phyloP scores from a whole-genome alignment of 1,140 invertebrate species.

The Phthorimaea operculella region DNA sequence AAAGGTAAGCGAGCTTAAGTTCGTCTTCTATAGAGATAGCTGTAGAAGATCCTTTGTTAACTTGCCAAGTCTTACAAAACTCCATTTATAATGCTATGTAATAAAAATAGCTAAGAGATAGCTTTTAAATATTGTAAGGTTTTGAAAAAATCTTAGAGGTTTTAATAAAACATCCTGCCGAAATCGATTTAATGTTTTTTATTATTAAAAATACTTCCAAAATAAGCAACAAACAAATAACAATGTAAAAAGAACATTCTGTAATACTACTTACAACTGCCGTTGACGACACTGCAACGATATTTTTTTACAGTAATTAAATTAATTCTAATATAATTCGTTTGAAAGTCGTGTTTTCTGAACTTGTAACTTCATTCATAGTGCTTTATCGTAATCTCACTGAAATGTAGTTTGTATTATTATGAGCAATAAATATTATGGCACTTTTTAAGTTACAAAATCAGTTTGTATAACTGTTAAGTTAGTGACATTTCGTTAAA shows the following conservation, averaged over 20 bases:
- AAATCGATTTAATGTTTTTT: conserved; percentile 50
- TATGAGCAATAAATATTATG: conserved; percentile 19
- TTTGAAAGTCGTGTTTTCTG: neutral
- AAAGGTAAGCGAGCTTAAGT: too few relatives aligned
- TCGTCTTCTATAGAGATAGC: neutral
- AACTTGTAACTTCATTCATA: neutral
- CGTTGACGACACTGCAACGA: conserved; percentile 42
- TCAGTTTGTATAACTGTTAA: too few relatives aligned
- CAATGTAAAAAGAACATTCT: conserved; percentile 53
- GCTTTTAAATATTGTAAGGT: conserved; percentile 20
- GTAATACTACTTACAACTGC: conserved; percentile 42
- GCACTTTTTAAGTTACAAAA: conserved; percentile 22
- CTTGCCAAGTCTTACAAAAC: neutral
- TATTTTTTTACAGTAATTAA: neutral
- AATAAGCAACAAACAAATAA: conserved; percentile 68
- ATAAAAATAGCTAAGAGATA: conserved; percentile 17
- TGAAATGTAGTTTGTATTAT: neutral
- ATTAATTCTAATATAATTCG: neutral
- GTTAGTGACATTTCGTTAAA: neutral
- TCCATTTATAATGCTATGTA: conserved; percentile 2
- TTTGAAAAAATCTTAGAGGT: conserved; percentile 36
- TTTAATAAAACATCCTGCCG: conserved; percentile 54
- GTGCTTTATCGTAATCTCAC: neutral
- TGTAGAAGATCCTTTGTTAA: neutral
- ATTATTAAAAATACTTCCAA: conserved; percentile 60